These are phyloP conservation scores for Chiloscyllium punctatum DNA, from an alignment of 2,797 vertebrate species.

Conservation along the genomic window DNA sequence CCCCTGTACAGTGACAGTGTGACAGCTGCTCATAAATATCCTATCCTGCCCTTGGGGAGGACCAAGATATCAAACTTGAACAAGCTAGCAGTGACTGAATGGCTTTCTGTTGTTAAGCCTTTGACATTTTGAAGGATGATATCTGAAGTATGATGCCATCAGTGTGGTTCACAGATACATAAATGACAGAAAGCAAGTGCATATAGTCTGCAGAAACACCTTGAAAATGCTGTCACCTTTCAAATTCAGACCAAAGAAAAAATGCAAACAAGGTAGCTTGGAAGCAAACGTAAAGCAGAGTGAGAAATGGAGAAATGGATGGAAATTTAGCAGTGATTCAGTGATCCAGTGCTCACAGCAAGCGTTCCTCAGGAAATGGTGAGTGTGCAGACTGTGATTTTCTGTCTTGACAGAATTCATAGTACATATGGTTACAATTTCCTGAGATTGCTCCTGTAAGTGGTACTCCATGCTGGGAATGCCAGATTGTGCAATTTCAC, in stretches of 20 bases:
- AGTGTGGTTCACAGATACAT: background rate
- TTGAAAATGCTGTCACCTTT: background rate
- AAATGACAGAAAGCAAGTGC: background rate
- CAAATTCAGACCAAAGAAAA: background rate
- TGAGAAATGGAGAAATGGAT: background rate
- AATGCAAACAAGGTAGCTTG: background rate
- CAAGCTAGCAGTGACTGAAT: background rate
- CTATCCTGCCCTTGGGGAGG: background rate
- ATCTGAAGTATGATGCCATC: background rate
- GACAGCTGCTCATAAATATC: slow-evolving; percentile 3
- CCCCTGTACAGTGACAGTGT: background rate
- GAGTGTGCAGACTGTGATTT: background rate
- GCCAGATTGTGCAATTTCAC: background rate
- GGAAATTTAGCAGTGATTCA: background rate
- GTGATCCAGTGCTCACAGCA: background rate
- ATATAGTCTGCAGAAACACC: background rate
- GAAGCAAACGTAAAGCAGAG: background rate
- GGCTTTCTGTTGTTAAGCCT: background rate
- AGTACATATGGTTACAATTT: background rate
- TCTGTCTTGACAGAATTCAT: background rate
- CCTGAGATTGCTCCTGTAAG: background rate
- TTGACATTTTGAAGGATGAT: background rate
- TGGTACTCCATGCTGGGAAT: background rate
- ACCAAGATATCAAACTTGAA: background rate
- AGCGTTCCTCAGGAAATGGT: background rate